phyloP scores from a whole-genome alignment of 2,888 invertebrate genomes.

The Eilema griseolum region DNA sequence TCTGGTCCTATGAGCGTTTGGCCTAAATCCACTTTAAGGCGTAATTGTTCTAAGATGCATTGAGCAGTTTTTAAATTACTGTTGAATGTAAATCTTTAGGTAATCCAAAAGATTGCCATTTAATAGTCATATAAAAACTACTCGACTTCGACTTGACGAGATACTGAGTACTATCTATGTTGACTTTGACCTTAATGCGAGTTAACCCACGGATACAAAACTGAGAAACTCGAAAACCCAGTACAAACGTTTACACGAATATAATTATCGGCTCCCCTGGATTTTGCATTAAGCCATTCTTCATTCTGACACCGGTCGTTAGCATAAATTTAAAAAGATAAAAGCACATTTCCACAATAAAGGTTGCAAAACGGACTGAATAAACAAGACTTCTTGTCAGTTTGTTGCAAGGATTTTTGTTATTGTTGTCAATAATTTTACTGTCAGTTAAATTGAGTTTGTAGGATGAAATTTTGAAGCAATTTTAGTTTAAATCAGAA shows the following conservation, averaged over 20 bases:
- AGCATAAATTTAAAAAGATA: constrained; percentile 51
- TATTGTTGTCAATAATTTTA: not conserved
- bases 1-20: too few species aligned
- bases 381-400: constrained; percentile 1
- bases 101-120: too few species aligned
- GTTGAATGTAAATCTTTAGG: too few species aligned
- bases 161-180: not conserved
- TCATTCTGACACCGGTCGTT: constrained; percentile 49
- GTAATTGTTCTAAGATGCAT: too few species aligned
- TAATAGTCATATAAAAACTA: not conserved
- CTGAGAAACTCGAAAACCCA: constrained; percentile 8
- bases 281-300: constrained; percentile 45
- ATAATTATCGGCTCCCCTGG: constrained; percentile 46
- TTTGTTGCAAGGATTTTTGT: not conserved
- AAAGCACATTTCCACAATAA: constrained; percentile 42
- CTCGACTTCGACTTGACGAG: too few species aligned
- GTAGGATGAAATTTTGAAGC: not conserved
- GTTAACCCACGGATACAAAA: not conserved
- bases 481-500: not conserved
- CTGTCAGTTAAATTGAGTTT: not conserved
- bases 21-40: too few species aligned
- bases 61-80: too few species aligned
- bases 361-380: constrained; percentile 22
- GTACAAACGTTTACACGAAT: constrained; percentile 44
- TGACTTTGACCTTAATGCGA: not conserved